These are phyloP conservation scores for Theristicus caerulescens DNA, from an alignment of 2,113 vertebrate genomes.

Conservation along the genomic window DNA sequence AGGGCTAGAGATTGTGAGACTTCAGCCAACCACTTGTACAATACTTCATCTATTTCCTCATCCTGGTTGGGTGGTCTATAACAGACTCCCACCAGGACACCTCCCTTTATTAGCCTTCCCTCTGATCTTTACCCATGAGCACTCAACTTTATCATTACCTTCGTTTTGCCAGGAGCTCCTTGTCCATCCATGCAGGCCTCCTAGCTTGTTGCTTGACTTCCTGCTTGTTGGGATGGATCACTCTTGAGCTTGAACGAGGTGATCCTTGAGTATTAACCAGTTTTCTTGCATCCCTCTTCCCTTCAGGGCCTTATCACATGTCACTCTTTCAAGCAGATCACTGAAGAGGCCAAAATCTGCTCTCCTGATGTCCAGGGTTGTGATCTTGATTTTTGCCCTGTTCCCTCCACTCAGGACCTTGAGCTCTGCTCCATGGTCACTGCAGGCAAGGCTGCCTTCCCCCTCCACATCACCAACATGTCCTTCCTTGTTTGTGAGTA, in stretches of 20 bases:
- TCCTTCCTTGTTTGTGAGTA: neutral
- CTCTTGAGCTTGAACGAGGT: neutral
- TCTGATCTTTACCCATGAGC: too few relatives aligned
- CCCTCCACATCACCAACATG: neutral
- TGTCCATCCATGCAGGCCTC: neutral
- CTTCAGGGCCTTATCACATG: neutral
- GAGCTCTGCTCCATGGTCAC: neutral
- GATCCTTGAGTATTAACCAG: neutral
- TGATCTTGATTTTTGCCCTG: neutral
- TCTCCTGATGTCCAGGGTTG: neutral
- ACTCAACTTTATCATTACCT: too few relatives aligned
- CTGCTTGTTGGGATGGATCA: neutral
- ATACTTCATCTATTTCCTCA: too few relatives aligned
- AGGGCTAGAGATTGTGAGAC: too few relatives aligned
- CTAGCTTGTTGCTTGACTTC: neutral
- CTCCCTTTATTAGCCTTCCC: too few relatives aligned
- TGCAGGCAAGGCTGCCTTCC: neutral
- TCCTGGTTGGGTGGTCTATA: too few relatives aligned
- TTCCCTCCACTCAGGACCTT: neutral
- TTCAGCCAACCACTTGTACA: too few relatives aligned
- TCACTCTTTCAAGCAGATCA: neutral
- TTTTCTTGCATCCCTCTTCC: neutral
- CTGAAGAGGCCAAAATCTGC: neutral
- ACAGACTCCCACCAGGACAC: too few relatives aligned
- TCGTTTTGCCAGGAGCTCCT: neutral